Evolutionary conservation across 92 coral and sea anemone genomes (phyloP).

Genomic region (Palythoa caribaeorum): DNA sequence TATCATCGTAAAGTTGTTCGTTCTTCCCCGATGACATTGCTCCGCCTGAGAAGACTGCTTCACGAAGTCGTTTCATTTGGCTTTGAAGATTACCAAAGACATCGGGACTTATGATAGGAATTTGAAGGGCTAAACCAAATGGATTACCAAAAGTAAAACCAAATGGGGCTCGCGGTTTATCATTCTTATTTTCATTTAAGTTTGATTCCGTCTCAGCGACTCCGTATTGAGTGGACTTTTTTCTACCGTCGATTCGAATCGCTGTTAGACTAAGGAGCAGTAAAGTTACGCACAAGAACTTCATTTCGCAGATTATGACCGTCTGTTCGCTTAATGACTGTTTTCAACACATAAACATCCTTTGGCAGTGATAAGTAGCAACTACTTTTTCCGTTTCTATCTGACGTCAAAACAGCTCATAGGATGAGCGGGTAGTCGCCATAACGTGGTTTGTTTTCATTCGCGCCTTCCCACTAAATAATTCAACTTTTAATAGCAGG

Average conservation of each 20-base stretch:
- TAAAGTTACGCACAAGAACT: constrained; percentile 24
- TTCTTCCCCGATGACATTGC: constrained; percentile 17
- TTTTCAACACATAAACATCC: background rate
- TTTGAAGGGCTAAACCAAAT: constrained; percentile 78
- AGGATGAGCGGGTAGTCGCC: constrained; percentile 6
- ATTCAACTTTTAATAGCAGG: constrained; percentile 37
- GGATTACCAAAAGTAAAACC: constrained; percentile 58
- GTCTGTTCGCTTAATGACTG: background rate
- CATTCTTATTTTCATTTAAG: constrained; percentile 33
- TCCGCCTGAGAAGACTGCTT: constrained; percentile 20
- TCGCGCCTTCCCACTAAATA: constrained; percentile 23
- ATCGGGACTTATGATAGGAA: constrained; percentile 75
- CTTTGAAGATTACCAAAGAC: constrained; percentile 62
- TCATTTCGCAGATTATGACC: constrained; percentile 6
- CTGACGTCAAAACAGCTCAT: constrained; percentile 42
- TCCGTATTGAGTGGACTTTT: constrained; percentile 36
- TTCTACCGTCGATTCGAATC: constrained; percentile 67
- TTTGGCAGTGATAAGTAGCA: background rate
- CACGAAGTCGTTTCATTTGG: constrained; percentile 48
- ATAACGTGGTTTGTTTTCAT: constrained; percentile 40
- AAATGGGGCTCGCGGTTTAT: constrained; percentile 48
- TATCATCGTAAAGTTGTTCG: constrained; percentile 22
- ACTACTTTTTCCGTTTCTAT: background rate
- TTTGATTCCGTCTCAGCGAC: constrained; percentile 29
- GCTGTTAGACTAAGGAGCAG: constrained; percentile 46